Evolutionary conservation across 2,888 invertebrate genomes (phyloP), one percentile per base, ranked within the genome.

Genomic region (Agrotis segetum): DNA sequence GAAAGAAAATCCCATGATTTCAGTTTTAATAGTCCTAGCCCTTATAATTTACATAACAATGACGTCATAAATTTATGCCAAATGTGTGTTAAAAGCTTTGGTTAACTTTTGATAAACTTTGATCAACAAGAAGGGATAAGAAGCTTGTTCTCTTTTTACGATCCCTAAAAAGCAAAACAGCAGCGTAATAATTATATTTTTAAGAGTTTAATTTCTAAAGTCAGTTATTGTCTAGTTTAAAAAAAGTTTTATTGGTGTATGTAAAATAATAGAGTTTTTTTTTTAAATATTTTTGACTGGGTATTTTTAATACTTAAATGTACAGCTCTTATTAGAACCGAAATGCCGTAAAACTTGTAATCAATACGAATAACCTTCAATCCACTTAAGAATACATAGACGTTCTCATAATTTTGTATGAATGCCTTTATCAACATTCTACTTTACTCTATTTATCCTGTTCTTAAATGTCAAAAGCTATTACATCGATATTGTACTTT

Each of bases 401-500:
- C n/a, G 9, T 24, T 3, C 2, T 46, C 19, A 1, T 53, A 53
- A 29, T 64, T 53, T 64, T 46, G 29, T 11, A 49, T 24, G 34
- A 19, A 29, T 17, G 5, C 14, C 29, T 49, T 19, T 50, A 24
- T 34, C 52, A 50, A 21, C 4, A n/a, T n/a, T 52, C 29, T 40
- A 3, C 16, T 14, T 49, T 7, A n/a, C 21, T n/a, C 16, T 19
- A n/a, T 50, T 46, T 24, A 16, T 61, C 29, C 46, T 29, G 34
- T 46, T 56, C 47, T 24, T n/a, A 60, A 67, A 52, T 49, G 21
- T 66, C 66, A 9, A 21, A 50, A 62, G 47, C 58, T 56, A 70
- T 74, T 58, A 66, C 11, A 49, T 56, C 4, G 47, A 47, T 17
- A 9, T 52, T 46, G 66, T 55, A 24, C 14, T 46, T 11, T 24